Conservation (phyloP, 2,797 vertebrate genomes). For the Phataginus tetradactyla region DNA sequence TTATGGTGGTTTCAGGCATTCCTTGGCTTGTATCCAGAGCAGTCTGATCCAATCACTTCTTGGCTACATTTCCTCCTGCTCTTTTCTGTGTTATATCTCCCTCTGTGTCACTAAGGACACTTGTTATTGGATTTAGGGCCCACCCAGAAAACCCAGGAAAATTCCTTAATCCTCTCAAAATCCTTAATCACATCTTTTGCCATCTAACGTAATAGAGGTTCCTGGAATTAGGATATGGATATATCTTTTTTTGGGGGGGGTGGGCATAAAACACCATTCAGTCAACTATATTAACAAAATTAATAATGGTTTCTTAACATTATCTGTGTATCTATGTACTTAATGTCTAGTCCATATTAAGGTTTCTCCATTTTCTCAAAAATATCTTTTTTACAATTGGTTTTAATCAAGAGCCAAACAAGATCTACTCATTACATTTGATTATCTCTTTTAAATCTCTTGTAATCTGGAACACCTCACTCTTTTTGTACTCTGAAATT, state of each 20-base stretch:
- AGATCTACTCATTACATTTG: neutral
- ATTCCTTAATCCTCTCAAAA: neutral
- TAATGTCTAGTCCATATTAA: neutral
- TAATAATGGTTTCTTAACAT: neutral
- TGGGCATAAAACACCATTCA: neutral
- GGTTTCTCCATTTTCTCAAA: constrained; percentile 48
- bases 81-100: neutral
- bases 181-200: neutral
- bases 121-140: neutral
- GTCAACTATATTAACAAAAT: neutral
- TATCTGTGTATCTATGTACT: neutral
- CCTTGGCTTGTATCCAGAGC: neutral
- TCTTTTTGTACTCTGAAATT: neutral
- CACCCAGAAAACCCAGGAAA: neutral
- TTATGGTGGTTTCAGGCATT: neutral
- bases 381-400: neutral
- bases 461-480: constrained; percentile 33
- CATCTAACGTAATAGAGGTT: neutral
- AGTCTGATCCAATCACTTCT: neutral
- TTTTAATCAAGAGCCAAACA: constrained; percentile 32
- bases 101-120: neutral
- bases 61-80: neutral
- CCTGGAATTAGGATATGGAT: neutral
- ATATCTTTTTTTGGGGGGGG: neutral
- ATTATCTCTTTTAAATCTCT: neutral